Evolutionary conservation across 2,113 vertebrate genomes (phyloP).

Genomic region (Chloroceryle aenea): DNA sequence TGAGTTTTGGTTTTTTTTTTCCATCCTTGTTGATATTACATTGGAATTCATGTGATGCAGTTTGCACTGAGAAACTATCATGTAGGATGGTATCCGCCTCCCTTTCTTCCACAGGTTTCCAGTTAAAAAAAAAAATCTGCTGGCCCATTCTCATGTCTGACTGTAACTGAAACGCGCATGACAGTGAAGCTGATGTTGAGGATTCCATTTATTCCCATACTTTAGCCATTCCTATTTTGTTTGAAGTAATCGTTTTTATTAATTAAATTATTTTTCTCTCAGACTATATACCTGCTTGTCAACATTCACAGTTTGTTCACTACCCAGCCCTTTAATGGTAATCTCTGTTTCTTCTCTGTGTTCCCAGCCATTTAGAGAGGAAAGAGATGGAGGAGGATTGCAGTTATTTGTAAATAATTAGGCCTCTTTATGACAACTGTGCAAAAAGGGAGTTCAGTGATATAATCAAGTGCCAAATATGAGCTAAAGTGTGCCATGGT

Average conservation of each 20-base stretch:
- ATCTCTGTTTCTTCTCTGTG: not conserved
- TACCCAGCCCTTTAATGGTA: not conserved
- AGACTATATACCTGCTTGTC: not conserved
- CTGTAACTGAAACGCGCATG: not conserved
- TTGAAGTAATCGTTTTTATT: not conserved
- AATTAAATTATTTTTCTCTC: not conserved
- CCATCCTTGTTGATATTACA: not conserved
- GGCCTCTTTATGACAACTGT: not conserved
- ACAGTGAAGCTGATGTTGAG: not conserved
- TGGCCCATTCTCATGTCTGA: not conserved
- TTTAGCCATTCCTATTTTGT: not conserved
- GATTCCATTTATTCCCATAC: not conserved
- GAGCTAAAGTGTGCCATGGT: not conserved
- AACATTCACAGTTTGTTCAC: not conserved
- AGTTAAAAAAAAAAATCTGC: not conserved
- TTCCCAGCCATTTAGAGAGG: not conserved
- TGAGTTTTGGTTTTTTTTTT: not conserved
- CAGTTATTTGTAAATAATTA: slow-evolving; percentile 20
- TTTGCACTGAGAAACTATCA: not conserved
- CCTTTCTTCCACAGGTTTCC: not conserved
- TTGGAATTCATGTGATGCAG: not conserved
- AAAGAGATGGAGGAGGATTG: not conserved
- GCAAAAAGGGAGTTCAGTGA: not conserved
- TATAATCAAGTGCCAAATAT: not conserved
- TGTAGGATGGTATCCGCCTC: not conserved